Conservation (phyloP, 2,797 vertebrate species). For the Lophotriccus pileatus region DNA sequence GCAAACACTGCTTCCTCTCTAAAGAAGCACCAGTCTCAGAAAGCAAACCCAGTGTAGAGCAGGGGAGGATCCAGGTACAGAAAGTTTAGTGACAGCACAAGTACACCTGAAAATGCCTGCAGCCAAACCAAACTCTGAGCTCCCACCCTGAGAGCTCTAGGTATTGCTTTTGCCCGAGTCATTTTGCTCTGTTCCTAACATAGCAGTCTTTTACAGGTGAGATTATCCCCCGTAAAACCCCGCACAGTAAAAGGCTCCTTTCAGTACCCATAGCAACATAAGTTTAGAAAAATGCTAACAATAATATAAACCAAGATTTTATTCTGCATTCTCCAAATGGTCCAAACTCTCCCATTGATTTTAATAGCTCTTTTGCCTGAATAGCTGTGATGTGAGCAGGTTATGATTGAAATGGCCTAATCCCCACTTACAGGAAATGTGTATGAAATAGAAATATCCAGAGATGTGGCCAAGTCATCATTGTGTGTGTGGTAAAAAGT, state of each 20-base stretch:
- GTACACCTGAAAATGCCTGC: not conserved
- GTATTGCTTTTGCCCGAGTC: not conserved
- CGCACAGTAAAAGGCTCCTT: not conserved
- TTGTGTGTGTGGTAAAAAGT: conserved; percentile 24
- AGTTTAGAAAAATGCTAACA: conserved; percentile 1
- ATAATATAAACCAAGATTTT: not conserved
- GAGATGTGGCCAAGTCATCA: conserved; percentile 41
- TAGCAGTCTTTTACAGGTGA: not conserved
- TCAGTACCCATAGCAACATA: not conserved
- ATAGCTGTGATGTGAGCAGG: not conserved
- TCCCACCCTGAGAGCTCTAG: not conserved
- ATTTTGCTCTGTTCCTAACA: not conserved
- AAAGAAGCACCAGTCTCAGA: not conserved
- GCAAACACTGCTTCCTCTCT: not conserved
- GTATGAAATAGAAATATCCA: conserved; percentile 63
- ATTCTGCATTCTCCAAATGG: not conserved
- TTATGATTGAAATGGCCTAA: conserved; percentile 16
- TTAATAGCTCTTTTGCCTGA: conserved; percentile 11
- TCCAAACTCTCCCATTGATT: not conserved
- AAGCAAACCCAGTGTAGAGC: not conserved
- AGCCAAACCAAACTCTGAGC: not conserved
- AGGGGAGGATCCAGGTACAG: not conserved
- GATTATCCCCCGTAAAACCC: not conserved
- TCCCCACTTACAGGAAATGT: conserved; percentile 14
- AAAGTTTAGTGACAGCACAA: not conserved